phyloP scores from a whole-genome alignment of 1,140 invertebrate species.

The Musca vetustissima region DNA sequence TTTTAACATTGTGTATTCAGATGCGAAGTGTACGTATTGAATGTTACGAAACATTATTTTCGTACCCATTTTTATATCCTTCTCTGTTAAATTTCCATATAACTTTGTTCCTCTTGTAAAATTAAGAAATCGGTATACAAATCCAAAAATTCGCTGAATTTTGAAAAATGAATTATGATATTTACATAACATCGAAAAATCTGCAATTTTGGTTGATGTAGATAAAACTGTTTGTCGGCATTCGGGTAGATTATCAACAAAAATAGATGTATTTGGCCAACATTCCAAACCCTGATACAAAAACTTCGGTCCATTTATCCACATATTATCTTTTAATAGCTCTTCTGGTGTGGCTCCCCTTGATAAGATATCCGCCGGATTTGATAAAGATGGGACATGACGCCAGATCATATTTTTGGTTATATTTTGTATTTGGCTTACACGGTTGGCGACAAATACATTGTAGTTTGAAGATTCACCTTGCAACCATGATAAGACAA shows the following conservation, averaged over 20 bases:
- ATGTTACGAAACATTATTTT: slow-evolving; percentile 13
- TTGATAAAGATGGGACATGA: slow-evolving; percentile 42
- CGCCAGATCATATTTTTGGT: slow-evolving; percentile 34
- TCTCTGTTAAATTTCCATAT: background rate
- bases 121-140: slow-evolving; percentile 6
- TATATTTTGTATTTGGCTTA: slow-evolving; percentile 41
- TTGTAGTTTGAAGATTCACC: slow-evolving; percentile 33
- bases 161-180: too few species aligned
- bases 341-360: slow-evolving; percentile 34
- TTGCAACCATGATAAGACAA: slow-evolving; percentile 43
- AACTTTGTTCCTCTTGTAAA: too few species aligned
- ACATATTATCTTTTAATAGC: slow-evolving; percentile 36
- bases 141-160: slow-evolving; percentile 20
- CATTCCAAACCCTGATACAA: background rate
- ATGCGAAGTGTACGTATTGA: slow-evolving; percentile 16
- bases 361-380: slow-evolving; percentile 51
- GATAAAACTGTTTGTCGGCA: too few species aligned
- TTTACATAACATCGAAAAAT: slow-evolving; percentile 14
- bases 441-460: slow-evolving; percentile 42
- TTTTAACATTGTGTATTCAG: background rate
- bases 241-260: slow-evolving; percentile 37
- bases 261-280: slow-evolving; percentile 12
- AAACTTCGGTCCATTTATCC: slow-evolving; percentile 49
- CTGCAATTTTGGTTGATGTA: background rate
- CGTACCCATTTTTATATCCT: slow-evolving; percentile 10